phyloP scores from a whole-genome alignment of 2,113 vertebrate genomes.

The Hemiprocne comata region DNA sequence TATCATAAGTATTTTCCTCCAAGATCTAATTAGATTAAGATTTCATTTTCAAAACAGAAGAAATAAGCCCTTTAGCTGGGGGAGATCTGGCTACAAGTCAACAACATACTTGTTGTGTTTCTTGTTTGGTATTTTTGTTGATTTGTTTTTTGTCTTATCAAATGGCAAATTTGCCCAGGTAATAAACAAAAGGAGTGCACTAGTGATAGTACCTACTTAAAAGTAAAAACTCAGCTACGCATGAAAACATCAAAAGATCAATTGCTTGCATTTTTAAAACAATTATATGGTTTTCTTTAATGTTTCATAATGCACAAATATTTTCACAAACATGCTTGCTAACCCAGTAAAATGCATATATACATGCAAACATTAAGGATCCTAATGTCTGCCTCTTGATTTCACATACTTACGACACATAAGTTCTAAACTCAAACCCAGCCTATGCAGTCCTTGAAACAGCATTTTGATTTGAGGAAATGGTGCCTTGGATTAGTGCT shows the following conservation, averaged over 20 bases:
- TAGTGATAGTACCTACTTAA: neutral
- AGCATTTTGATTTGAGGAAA: neutral
- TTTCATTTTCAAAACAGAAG: slow-evolving; percentile 65
- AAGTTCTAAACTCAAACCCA: neutral
- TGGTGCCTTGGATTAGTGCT: neutral
- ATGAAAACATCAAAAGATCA: neutral
- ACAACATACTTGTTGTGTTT: neutral
- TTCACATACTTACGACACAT: neutral
- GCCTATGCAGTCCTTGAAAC: neutral
- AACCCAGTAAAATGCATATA: neutral
- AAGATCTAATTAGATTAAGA: slow-evolving; percentile 53
- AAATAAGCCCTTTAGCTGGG: slow-evolving; percentile 32
- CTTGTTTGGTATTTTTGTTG: slow-evolving; percentile 9
- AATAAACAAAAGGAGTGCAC: slow-evolving; percentile 2
- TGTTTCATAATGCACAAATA: neutral
- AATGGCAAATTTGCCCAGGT: slow-evolving; percentile 39
- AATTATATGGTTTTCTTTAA: neutral
- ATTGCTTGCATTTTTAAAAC: neutral
- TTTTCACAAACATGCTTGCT: neutral
- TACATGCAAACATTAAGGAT: neutral
- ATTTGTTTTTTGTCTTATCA: neutral
- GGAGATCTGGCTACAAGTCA: slow-evolving; percentile 14
- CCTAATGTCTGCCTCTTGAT: neutral
- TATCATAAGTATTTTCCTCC: slow-evolving; percentile 31
- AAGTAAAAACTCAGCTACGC: neutral